These are phyloP conservation scores for Alosa sapidissima DNA, from an alignment of 2,797 vertebrate species.

Conservation along the genomic window DNA sequence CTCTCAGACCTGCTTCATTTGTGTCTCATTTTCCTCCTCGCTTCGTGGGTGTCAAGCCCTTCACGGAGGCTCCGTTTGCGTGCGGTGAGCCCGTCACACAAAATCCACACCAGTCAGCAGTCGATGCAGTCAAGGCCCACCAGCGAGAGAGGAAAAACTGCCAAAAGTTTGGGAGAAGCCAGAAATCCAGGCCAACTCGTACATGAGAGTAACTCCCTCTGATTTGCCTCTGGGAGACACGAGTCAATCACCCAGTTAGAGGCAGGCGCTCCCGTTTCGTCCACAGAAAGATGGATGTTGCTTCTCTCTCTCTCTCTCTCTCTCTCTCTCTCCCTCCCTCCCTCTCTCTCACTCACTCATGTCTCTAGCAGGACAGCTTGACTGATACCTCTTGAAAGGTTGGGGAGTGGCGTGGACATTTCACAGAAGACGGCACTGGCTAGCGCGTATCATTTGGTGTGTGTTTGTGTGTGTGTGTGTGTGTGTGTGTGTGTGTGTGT, in stretches of 20 bases:
- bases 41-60: neutral
- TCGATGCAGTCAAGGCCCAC: neutral
- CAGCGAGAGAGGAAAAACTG: neutral
- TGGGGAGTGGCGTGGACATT: neutral
- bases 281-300: neutral
- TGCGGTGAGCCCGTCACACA: neutral
- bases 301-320: neutral
- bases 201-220: neutral
- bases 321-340: conserved; percentile 41
- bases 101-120: neutral
- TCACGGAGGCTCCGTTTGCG: neutral
- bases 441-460: neutral
- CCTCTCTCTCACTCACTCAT: neutral
- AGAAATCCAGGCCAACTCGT: neutral
- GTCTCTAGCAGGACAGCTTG: conserved; percentile 1
- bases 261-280: neutral
- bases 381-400: neutral
- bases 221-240: neutral
- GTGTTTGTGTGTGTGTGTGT: neutral
- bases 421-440: neutral
- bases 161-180: neutral
- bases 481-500: neutral
- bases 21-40: neutral
- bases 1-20: neutral
- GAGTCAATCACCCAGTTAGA: neutral